Evolutionary conservation across 2,888 invertebrate species (phyloP), one percentile per base, ranked within the genome.

Genomic region (Carabus problematicus): DNA sequence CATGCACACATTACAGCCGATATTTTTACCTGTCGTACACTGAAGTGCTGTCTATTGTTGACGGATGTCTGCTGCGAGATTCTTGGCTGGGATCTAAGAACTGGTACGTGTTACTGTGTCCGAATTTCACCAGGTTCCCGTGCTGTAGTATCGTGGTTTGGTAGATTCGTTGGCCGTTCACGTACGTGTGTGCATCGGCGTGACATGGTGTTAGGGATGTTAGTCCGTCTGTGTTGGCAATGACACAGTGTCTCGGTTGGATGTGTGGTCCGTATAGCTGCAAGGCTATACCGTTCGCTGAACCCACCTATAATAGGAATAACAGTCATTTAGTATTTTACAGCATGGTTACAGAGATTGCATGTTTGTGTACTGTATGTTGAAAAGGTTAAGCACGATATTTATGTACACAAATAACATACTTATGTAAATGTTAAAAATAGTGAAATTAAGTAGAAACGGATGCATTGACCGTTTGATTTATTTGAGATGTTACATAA

Each of bases 151-250:
- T 92, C 61, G 97, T 96, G 40, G 97, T 94, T 81, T 97, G 97
- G 78, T 91, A 89, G 77, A 97, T 93, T 74, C 95, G 88, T 78
- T 95, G 93, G 58, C 94, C 94, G 82, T 98, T 97, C 73, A 98
- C 94, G 82, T 94, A 96, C 40, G 96, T 95, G 79, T 96, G 92
- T 9, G 98, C 96, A 81, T 97, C 96, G 29, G 94, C 87, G 78
- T 94, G 94, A 76, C 95, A 90, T 8, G 98, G 98, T 39, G 98
- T 98, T 52, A 98, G 89, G 1, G 93, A 92, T 74, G 96, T 97
- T 71, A 97, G 93, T 61, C 96, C 95, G 73, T 94, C 93, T 69
- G 94, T 89, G 78, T 90, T 89, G 64, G 97, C 94, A 75, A 98
- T 92, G 76, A 97, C 94, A 83, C 98, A 98, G 82, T 98, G 98